Evolutionary conservation across 2,888 invertebrate genomes (phyloP).

Genomic region (Melanchra persicariae): DNA sequence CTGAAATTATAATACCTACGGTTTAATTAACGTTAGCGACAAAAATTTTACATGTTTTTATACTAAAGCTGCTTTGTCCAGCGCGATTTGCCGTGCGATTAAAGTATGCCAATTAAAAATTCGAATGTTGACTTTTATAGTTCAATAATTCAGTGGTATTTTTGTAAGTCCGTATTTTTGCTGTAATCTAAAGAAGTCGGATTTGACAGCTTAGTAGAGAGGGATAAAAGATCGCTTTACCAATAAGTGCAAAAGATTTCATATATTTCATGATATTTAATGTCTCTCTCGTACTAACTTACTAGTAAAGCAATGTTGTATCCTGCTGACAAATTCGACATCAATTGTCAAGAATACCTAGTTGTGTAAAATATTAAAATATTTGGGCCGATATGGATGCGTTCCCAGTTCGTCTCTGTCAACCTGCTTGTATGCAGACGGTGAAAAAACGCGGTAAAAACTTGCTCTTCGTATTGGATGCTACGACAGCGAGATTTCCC

Average conservation of each 20-base stretch:
- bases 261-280: too few relatives aligned
- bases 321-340: too few relatives aligned
- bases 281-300: too few relatives aligned
- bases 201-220: too few relatives aligned
- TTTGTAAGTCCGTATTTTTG: constrained; percentile 31
- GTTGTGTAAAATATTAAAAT: constrained; percentile 32
- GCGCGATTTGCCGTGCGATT: constrained; percentile 73
- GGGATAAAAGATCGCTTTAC: too few relatives aligned
- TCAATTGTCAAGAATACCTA: too few relatives aligned
- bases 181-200: too few relatives aligned
- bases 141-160: constrained; percentile 51
- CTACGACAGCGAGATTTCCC: constrained; percentile 79
- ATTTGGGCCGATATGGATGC: constrained; percentile 13
- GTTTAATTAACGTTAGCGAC: constrained; percentile 88
- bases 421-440: constrained; percentile 78
- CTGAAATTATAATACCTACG: constrained; percentile 83
- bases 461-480: constrained; percentile 74
- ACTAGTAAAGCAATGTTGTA: too few relatives aligned
- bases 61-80: constrained; percentile 71
- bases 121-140: constrained; percentile 55
- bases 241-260: too few relatives aligned
- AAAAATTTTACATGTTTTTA: constrained; percentile 76
- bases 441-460: constrained; percentile 82
- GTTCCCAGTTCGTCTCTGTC: constrained; percentile 78
- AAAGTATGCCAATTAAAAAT: constrained; percentile 69